Base-by-base conservation (phyloP, 1,140 invertebrate species). In the Cherax quadricarinatus region DNA sequence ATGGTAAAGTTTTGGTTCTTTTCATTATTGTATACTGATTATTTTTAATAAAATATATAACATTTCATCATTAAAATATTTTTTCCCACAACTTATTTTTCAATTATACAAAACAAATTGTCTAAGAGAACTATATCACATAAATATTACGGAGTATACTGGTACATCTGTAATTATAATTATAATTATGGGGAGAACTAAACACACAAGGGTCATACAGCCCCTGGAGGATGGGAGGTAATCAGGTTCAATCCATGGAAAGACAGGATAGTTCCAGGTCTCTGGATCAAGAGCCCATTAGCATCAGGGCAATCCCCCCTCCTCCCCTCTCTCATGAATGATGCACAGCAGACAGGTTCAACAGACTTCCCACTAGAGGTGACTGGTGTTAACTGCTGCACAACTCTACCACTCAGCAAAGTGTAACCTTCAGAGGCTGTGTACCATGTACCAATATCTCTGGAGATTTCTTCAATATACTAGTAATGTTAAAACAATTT, bases 1-100 rank as follows among this genome's bases (percentile, higher is more conserved):
- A 12, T 7, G 91, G 91, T 4, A 92, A 66, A 18, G 91, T 88
- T 66, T 82, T 87, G 73, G 91, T 92, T 51, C 91, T 86, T 30
- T 92, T 92, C 91, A 92, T 75, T 24, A 18, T 75, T 75, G 24
- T 24, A 21, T 24, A 1, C 66, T 70, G 30, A 41, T 18, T 70
- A 70, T n/a, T 70, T 21, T n/a, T 16, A 70, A n/a, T 16, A 70
- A 41, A 41, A 70, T 21, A n/a, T 70, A 16, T 1, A 70, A 70
- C 62, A 70, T 70, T 70, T 70, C 16, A 70, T 70, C 12, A 70
- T 16, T 14, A 70, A 16, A 57, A 57, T 14, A 57, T 14, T 57
- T 57, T 14, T 9, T 9, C 62, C 14, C 4, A 16, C 62, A 21
- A 21, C 18, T 5, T 16, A 16, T 21, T 66, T 16, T 66, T 66